phyloP scores from a whole-genome alignment of 2,888 invertebrate genomes.

The Odontocolon sp. region DNA sequence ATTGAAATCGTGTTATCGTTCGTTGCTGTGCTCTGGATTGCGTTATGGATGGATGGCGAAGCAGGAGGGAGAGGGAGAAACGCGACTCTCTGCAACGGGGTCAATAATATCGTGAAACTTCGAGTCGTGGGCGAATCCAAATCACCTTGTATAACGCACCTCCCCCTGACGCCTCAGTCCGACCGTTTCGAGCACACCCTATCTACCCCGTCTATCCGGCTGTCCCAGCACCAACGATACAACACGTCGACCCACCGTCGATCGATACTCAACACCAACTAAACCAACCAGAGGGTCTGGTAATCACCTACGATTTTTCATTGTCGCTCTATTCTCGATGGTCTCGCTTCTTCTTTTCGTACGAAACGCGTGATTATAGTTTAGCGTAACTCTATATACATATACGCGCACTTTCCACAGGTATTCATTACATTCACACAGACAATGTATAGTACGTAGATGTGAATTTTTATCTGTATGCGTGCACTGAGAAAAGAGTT shows the following conservation, averaged over 20 bases:
- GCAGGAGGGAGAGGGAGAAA: neutral
- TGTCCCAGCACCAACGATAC: conserved; percentile 18
- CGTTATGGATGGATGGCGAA: conserved; percentile 26
- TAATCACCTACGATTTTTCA: conserved; percentile 65
- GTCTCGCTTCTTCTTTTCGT: neutral
- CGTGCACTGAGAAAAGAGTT: too few species aligned
- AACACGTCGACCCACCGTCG: conserved; percentile 38
- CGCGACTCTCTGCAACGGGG: conserved; percentile 43
- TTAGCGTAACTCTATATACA: too few species aligned
- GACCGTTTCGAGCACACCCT: conserved; percentile 46
- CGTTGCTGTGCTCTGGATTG: conserved; percentile 18
- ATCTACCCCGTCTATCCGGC: conserved; percentile 44
- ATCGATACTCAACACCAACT: conserved; percentile 54
- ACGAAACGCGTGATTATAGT: conserved; percentile 5
- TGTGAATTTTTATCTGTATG: too few species aligned
- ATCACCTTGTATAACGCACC: conserved; percentile 61
- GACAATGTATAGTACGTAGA: too few species aligned
- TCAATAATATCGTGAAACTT: conserved; percentile 63
- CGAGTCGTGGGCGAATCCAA: conserved; percentile 62
- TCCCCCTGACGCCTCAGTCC: too few species aligned
- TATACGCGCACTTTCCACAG: too few species aligned
- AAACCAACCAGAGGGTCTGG: conserved; percentile 58
- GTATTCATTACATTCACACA: too few species aligned
- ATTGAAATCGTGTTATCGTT: conserved; percentile 35
- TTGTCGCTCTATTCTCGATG: conserved; percentile 36